Percentiles rank a stretch among this genome's conserved stretches.
Conservation (phyloP, 1,140 invertebrate species). For the Melanaphis sacchari region DNA sequence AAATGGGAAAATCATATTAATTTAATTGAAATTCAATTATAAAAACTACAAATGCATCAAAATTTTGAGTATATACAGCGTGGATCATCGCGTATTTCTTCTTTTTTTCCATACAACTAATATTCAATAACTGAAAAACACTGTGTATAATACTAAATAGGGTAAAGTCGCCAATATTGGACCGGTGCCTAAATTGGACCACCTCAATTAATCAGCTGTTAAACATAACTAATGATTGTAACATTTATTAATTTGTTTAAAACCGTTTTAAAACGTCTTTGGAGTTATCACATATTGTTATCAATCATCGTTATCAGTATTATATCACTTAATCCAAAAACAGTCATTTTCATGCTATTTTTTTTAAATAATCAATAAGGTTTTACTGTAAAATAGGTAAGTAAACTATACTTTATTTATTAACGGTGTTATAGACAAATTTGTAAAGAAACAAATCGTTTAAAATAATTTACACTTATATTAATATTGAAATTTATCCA, state of each 20-base stretch:
- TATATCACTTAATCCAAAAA: background rate
- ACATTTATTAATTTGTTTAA: background rate
- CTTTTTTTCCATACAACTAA: too few species aligned
- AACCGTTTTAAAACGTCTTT: too few species aligned
- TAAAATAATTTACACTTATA: background rate
- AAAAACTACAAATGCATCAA: too few species aligned
- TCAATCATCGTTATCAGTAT: background rate
- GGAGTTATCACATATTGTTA: constrained; percentile 16
- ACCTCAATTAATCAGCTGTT: background rate
- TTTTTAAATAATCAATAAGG: background rate
- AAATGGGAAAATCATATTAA: too few species aligned
- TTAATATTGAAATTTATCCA: background rate
- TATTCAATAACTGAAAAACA: too few species aligned
- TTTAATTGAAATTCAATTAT: too few species aligned
- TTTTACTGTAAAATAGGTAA: background rate
- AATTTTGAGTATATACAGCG: too few species aligned
- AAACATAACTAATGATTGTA: background rate
- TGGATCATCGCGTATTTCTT: too few species aligned
- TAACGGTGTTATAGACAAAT: background rate
- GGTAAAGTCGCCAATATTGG: background rate
- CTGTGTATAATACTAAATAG: too few species aligned
- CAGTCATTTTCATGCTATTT: background rate
- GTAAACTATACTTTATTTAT: background rate
- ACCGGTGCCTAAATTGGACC: background rate
- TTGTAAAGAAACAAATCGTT: background rate